Conservation (phyloP, 2,797 vertebrate genomes). For the Tapirus indicus region DNA sequence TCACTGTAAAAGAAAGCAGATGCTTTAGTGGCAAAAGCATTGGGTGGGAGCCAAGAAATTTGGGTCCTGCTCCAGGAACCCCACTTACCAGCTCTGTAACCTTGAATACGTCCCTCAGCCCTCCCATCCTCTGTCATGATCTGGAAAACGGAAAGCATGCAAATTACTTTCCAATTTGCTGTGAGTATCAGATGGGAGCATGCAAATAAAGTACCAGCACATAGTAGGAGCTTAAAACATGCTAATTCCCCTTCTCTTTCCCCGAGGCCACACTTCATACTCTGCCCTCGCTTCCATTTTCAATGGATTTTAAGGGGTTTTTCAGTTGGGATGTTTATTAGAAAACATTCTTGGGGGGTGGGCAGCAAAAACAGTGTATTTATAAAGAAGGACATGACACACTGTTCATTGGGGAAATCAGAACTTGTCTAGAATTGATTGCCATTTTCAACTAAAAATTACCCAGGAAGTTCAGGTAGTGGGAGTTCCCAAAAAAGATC, state of each 20-base stretch:
- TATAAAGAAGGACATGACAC: fast-evolving
- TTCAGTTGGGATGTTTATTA: not conserved
- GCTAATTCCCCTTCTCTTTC: not conserved
- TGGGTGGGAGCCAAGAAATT: not conserved
- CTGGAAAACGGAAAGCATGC: fast-evolving
- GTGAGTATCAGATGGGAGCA: fast-evolving
- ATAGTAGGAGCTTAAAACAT: not conserved
- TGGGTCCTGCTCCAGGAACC: not conserved
- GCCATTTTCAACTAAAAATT: conserved; percentile 12
- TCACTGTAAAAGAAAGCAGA: not conserved
- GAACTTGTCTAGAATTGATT: not conserved
- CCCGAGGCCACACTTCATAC: not conserved
- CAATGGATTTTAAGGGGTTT: not conserved
- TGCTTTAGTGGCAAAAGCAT: not conserved
- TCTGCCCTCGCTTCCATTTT: not conserved
- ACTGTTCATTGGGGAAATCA: fast-evolving
- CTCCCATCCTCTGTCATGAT: fast-evolving
- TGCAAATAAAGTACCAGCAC: not conserved
- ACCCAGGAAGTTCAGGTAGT: not conserved
- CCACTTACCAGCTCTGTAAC: fast-evolving
- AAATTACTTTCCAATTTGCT: fast-evolving
- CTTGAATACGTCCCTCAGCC: fast-evolving
- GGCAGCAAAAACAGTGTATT: not conserved
- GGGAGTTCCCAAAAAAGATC: not conserved
- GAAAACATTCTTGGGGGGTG: not conserved